Conservation (phyloP, 2,797 vertebrate genomes). For the Acanthurus lineatus region DNA sequence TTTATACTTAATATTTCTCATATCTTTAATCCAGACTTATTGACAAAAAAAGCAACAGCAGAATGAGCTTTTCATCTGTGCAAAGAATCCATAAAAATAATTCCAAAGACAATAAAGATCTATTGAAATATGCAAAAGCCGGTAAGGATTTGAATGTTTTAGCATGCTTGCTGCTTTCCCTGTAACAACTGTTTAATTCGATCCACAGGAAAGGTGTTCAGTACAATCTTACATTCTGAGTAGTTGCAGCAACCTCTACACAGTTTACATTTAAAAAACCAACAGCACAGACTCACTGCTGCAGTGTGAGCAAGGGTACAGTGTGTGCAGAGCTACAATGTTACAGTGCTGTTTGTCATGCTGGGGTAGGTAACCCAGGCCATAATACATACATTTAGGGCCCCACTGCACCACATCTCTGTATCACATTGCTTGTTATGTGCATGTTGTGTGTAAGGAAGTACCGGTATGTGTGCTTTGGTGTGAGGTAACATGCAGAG, state of each 20-base stretch:
- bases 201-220: background rate
- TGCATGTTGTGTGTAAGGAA: background rate
- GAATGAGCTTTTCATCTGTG: background rate
- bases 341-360: slow-evolving; percentile 44
- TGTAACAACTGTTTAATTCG: background rate
- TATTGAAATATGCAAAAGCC: background rate
- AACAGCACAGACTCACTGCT: slow-evolving; percentile 25
- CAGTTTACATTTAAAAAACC: slow-evolving; percentile 16
- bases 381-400: slow-evolving; percentile 47
- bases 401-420: slow-evolving; percentile 48
- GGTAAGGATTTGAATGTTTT: background rate
- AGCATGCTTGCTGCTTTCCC: background rate
- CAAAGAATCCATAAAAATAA: slow-evolving; percentile 2
- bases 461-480: background rate
- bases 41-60: background rate
- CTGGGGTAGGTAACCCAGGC: slow-evolving; percentile 45
- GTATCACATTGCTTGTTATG: slow-evolving; percentile 9
- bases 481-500: slow-evolving; percentile 28
- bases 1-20: background rate
- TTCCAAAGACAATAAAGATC: background rate
- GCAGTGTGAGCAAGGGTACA: slow-evolving; percentile 24
- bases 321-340: background rate
- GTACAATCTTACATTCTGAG: slow-evolving; percentile 7
- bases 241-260: background rate
- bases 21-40: slow-evolving; percentile 1